Percentiles rank a stretch among this genome's conserved stretches.
These are phyloP conservation scores for Xestoiulus laeticollis DNA, from an alignment of 2,888 invertebrate species.

Conservation along the genomic window DNA sequence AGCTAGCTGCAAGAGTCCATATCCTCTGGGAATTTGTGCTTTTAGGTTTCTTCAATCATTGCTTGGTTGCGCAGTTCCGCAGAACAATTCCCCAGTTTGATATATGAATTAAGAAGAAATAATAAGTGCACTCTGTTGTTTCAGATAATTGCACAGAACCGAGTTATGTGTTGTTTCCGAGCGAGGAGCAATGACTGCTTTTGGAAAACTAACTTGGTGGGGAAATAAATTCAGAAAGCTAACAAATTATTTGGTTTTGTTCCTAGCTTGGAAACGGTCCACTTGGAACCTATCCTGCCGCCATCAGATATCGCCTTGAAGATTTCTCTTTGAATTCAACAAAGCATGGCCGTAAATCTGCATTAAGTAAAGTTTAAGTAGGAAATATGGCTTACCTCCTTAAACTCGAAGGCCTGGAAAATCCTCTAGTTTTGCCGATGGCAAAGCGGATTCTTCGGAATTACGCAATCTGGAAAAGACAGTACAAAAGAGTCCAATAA, in stretches of 20 bases:
- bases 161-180: not conserved
- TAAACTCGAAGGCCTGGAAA: not conserved
- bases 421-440: not conserved
- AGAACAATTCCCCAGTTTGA: not conserved
- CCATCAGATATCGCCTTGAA: not conserved
- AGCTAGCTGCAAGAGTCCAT: not conserved
- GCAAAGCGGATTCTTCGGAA: not conserved
- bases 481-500: not conserved
- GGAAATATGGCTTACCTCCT: conserved; percentile 21
- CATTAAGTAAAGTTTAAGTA: not conserved
- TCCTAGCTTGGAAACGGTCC: not conserved
- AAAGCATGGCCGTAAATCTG: not conserved
- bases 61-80: not conserved
- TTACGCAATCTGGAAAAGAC: not conserved
- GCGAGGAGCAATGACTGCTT: not conserved
- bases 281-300: not conserved
- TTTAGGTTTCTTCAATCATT: not conserved
- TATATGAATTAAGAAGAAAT: not conserved
- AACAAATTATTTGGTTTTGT: not conserved
- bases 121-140: conserved; percentile 22
- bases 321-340: not conserved
- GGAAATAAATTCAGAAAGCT: not conserved
- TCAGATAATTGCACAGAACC: not conserved
- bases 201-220: too few species aligned
- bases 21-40: not conserved